A percentile compares a stretch with the other conserved stretches of the same genome.
Evolutionary conservation across 2,888 invertebrate genomes (phyloP).

Genomic region (Orchesella flavescens): DNA sequence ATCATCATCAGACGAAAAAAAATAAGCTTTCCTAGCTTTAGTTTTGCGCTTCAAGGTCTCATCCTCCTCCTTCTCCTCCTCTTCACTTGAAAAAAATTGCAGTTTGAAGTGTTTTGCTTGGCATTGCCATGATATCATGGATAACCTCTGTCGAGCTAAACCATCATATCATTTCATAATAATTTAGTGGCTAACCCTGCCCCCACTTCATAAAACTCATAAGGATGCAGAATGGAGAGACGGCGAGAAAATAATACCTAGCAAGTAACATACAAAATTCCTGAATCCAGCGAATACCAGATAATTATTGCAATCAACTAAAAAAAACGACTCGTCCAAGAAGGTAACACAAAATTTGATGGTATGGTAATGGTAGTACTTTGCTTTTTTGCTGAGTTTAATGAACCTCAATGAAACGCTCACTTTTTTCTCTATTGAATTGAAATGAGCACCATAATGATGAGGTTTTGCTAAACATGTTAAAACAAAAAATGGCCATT

Average conservation of each 20-base stretch:
- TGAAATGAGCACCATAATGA: not conserved
- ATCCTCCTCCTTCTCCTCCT: not conserved
- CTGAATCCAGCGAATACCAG: not conserved
- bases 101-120: not conserved
- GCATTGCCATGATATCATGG: not conserved
- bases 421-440: not conserved
- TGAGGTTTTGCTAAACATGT: too few species aligned
- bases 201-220: not conserved
- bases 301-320: not conserved
- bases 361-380: too few species aligned
- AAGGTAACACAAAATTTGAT: too few species aligned
- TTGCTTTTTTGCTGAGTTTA: constrained; percentile 19
- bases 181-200: not conserved
- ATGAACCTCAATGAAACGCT: constrained; percentile 21
- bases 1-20: not conserved
- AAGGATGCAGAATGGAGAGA: too few species aligned
- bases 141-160: not conserved
- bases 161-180: not conserved
- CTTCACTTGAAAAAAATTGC: not conserved
- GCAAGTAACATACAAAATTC: not conserved
- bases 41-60: not conserved
- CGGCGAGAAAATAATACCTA: not conserved
- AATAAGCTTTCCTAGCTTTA: not conserved
- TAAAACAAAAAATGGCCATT: too few species aligned
- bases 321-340: too few species aligned